phyloP scores from a whole-genome alignment of 1,140 invertebrate species.

The Cheumatopsyche charites region DNA sequence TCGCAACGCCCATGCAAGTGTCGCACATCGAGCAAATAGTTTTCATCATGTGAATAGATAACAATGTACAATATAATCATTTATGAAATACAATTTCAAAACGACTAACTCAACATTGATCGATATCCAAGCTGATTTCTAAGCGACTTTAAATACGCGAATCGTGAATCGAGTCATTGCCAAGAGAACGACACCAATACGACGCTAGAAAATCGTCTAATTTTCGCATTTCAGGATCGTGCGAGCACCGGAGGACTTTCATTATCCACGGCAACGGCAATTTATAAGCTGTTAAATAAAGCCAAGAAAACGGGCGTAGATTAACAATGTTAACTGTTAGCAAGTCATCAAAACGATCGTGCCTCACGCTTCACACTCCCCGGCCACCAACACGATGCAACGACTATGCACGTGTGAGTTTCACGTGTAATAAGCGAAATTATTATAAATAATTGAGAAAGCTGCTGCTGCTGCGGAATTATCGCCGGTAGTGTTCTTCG shows the following conservation, averaged over 20 bases:
- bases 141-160: background rate
- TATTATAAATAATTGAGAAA: conserved; percentile 23
- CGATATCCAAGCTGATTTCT: background rate
- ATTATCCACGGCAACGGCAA: no score
- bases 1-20: background rate
- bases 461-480: background rate
- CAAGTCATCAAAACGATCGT: conserved; percentile 21
- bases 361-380: conserved; percentile 13
- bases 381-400: background rate
- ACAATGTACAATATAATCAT: background rate
- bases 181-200: no score
- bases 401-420: background rate
- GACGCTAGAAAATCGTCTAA: no score
- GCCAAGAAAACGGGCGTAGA: conserved; percentile 1
- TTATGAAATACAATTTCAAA: background rate
- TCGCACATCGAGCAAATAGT: conserved; percentile 1
- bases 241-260: no score
- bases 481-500: no score
- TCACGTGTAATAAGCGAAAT: conserved; percentile 15
- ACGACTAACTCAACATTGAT: background rate
- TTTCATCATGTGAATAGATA: background rate
- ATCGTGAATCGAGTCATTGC: background rate
- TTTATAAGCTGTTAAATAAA: conserved; percentile 4
- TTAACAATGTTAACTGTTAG: conserved; percentile 26
- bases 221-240: no score